phyloP scores from a whole-genome alignment of 2,888 invertebrate species.

The Gryllus longicercus region DNA sequence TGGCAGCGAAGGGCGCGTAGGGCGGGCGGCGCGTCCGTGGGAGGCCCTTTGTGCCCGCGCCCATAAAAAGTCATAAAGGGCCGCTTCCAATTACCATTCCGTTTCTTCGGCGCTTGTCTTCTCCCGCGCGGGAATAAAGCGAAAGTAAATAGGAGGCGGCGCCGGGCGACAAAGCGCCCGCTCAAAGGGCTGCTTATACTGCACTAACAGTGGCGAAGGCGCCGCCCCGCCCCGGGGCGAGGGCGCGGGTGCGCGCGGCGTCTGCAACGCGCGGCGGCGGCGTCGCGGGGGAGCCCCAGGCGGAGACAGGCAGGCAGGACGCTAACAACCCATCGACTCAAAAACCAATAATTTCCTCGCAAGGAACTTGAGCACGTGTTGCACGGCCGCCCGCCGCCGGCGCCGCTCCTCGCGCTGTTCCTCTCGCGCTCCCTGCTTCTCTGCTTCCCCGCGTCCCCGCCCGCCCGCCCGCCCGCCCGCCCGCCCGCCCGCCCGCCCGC shows the following conservation, averaged over 20 bases:
- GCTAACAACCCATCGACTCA: constrained; percentile 17
- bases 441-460: not conserved
- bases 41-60: not conserved
- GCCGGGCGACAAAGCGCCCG: not conserved
- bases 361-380: constrained; percentile 5
- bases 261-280: not conserved
- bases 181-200: not conserved
- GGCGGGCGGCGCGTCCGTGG: no score
- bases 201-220: not conserved
- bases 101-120: not conserved
- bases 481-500: no score
- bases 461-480: not conserved
- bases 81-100: constrained; percentile 17
- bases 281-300: not conserved
- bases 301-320: not conserved
- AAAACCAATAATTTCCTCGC: not conserved
- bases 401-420: not conserved
- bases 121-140: not conserved
- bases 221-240: no score
- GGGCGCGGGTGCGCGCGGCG: no score
- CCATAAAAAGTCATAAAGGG: not conserved
- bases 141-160: not conserved
- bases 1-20: no score
- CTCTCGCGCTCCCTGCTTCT: not conserved
- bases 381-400: not conserved